Base-by-base conservation (phyloP, 2,797 vertebrate species). In the Cirrhinus mrigala region DNA sequence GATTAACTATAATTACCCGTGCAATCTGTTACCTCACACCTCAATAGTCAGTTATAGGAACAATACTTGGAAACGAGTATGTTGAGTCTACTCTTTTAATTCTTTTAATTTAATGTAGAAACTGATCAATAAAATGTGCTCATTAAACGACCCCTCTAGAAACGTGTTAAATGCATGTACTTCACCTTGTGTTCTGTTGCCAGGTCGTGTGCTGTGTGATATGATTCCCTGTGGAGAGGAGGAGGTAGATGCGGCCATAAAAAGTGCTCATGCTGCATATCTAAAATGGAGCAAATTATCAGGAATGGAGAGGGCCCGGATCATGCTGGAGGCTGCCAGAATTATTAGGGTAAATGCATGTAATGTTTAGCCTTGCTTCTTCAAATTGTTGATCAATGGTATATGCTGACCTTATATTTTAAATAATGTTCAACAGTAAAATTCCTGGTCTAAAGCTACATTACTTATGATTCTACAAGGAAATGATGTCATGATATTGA, bases 301-400 rank as follows among this genome's bases (percentile, higher is more conserved):
- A 0, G 98, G 98, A 85, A 96, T 96, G 95, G 97, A 99, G 91
- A 93, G 98, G 12, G 93, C 95, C 50, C 95, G 95, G 2, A 90
- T 99, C 79, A 93, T 99, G 94, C 91, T 98, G 1, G 97, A 99
- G 90, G 98, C 98, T 7, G 98, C 98, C 24, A 96, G 97, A 48
- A 96, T 99, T n/a, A 97, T 99, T 27, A 96, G 96, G 96, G 98
- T 99, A 92, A 87, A 80, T 18, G 3, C 6, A 33, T 52, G 22
- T 14, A 74, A 50, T 18, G 2, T 48, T 20, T 14, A 73, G 56
- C 16, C 0, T 12, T 77, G 4, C 73, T 66, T 44, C 37, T 33
- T 37, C 33, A 37, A 37, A 4, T 16, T 73, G n/a, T 16, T 48
- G 14, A 73, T 48, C 1, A 1, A 24, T 11, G 1, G 40, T 24